Evolutionary conservation across 2,797 vertebrate genomes (phyloP), one percentile per base, ranked within the genome.

Genomic region (Microchirus variegatus): DNA sequence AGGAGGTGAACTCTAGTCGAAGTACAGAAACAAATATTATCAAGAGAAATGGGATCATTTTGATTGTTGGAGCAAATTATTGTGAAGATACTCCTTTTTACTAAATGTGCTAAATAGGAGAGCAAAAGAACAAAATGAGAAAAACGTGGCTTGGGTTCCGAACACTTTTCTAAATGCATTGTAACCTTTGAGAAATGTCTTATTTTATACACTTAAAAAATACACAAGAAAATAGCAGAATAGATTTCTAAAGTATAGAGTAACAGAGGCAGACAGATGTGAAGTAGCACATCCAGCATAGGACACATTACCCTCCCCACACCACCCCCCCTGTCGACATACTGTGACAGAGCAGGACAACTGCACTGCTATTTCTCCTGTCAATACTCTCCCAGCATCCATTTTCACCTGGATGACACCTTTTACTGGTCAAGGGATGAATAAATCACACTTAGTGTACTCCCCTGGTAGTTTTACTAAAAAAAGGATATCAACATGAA

Each of bases 361-460:
- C 89, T 80, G 82, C 81, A 44, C 74, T 69, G 78, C 89, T 89
- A 86, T 92, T 94, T 93, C 91, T 93, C 87, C 90, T 93, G 93
- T 94, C 91, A 91, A 88, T 91, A 90, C 89, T 70, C 87, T 80
- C 84, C 15, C 41, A 87, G 91, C 92, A 94, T 95, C 91, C 91
- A 91, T 96, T 96, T 95, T 95, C 93, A 95, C 94, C 93, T 94
- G 90, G 93, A 91, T 90, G 92, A 95, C 95, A 95, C 91, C 94
- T 96, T 95, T 95, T 92, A 89, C 91, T 90, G 90, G 92, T 91
- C 93, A 90, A 81, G 94, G 94, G 93, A 96, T 93, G 95, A 96
- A 98, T 97, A 96, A 96, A 97, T 98, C 96, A 99, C 93, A 95
- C 94, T 91, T 93, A 92, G 89, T 92, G 84, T 94, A 91, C 93